Evolutionary conservation across 2,888 invertebrate genomes (phyloP), one percentile per base, ranked within the genome.

Genomic region (Podabrus alpinus): DNA sequence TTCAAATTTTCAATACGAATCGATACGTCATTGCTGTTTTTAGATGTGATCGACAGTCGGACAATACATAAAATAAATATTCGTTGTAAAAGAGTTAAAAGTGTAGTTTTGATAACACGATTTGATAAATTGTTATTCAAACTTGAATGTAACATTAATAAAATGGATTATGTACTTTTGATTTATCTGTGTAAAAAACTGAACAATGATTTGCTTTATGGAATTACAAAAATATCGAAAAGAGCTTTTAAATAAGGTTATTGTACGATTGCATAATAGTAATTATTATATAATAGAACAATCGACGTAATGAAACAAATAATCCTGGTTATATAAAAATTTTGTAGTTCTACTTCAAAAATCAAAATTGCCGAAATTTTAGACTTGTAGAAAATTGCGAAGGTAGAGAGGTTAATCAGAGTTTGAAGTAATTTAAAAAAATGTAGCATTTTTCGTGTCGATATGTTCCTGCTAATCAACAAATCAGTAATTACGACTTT

Each of bases 1-100:
- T 45, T 7, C 7, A 45, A 45, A 45, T 45, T 64, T 64, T 64
- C 17, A 64, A 64, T 64, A 64, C 62, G n/a, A 64, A 64, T 64
- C 62, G 62, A 64, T 64, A 64, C 19, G 21, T 64, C 62, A 64
- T 64, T 64, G 62, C 21, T 21, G 62, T 21, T 64, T 64, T 64
- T 64, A 64, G n/a, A 64, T 19, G 62, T 64, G 62, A 64, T 64
- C 62, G 62, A 64, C 19, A 64, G 62, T 21, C 21, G 21, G 19
- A 64, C 62, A 64, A 64, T 64, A 64, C 62, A 64, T 64, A 15
- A 64, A 64, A 64, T 64, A 64, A 64, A 64, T 64, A 64, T 64
- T 21, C 62, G 21, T 21, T 45, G 21, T 19, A 64, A 64, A 61
- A 64, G 21, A 64, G 62, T 64, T 64, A 64, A 64, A 45, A 64